Evolutionary conservation across 2,888 invertebrate species (phyloP).

Genomic region (Aporophyla nigra): DNA sequence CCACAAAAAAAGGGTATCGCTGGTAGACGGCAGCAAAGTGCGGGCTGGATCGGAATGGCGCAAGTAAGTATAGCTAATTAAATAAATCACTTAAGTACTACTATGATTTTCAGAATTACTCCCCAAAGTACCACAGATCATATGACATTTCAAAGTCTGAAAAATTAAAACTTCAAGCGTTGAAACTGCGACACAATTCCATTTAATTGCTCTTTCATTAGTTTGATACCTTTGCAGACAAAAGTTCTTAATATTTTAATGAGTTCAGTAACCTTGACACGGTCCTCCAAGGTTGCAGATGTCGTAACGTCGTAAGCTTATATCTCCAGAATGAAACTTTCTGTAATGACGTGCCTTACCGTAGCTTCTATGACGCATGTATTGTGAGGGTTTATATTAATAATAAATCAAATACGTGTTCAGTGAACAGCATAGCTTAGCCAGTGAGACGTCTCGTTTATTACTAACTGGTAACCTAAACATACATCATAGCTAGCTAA

Average conservation of each 20-base stretch:
- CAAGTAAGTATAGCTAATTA: not conserved
- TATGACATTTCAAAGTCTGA: constrained; percentile 29
- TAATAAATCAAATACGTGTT: constrained; percentile 21
- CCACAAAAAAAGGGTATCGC: too few species aligned
- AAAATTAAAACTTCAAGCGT: constrained; percentile 27
- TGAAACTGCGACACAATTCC: constrained; percentile 37
- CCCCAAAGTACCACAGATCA: constrained; percentile 20
- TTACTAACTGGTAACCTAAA: constrained; percentile 14
- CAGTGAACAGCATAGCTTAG: constrained; percentile 12
- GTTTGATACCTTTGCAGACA: constrained; percentile 45
- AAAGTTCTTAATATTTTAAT: constrained; percentile 55
- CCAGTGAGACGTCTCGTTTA: constrained; percentile 16
- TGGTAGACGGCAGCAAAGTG: too few species aligned
- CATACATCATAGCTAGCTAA: not conserved
- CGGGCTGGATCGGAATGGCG: too few species aligned
- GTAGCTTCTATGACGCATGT: not conserved
- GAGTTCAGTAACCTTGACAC: constrained; percentile 44
- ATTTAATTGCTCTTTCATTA: constrained; percentile 37
- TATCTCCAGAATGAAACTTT: constrained; percentile 23
- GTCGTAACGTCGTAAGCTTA: constrained; percentile 5
- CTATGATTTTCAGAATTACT: constrained; percentile 7
- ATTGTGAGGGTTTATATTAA: constrained; percentile 10
- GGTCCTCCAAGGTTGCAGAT: constrained; percentile 1
- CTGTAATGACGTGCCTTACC: constrained; percentile 3
- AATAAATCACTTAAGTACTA: constrained; percentile 15